Evolutionary conservation across 2,888 invertebrate genomes (phyloP).

Genomic region (Desoria tigrina): DNA sequence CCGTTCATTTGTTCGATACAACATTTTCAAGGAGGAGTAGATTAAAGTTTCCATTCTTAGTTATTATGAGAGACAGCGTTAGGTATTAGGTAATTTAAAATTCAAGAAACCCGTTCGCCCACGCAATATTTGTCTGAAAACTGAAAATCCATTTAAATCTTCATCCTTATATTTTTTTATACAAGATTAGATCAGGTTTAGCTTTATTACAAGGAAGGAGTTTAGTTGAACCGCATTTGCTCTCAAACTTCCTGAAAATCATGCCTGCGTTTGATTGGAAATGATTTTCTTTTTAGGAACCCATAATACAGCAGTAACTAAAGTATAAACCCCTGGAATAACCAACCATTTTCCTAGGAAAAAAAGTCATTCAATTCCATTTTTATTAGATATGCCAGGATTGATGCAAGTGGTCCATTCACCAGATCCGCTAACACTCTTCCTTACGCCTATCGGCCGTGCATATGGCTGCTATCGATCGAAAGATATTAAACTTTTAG

Average conservation of each 20-base stretch:
- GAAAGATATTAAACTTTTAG: conserved; percentile 61
- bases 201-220: too few relatives aligned
- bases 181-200: too few relatives aligned
- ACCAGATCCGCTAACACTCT: conserved; percentile 59
- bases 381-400: conserved; percentile 32
- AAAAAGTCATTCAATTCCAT: too few relatives aligned
- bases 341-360: too few relatives aligned
- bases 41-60: conserved; percentile 2
- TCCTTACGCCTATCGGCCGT: conserved; percentile 83
- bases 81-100: conserved; percentile 2
- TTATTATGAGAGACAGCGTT: too few relatives aligned
- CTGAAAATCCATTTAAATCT: conserved; percentile 9
- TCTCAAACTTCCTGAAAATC: not conserved
- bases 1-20: too few relatives aligned
- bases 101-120: conserved; percentile 9
- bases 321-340: too few relatives aligned
- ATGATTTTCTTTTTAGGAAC: too few relatives aligned
- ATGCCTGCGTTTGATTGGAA: not conserved
- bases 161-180: not conserved
- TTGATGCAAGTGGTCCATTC: conserved; percentile 44
- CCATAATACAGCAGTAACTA: too few relatives aligned
- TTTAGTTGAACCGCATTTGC: not conserved
- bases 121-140: conserved; percentile 7
- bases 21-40: conserved; percentile 11
- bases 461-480: conserved; percentile 77